Base-by-base conservation (phyloP, 1,140 invertebrate species). In the Homalodisca vitripennis region DNA sequence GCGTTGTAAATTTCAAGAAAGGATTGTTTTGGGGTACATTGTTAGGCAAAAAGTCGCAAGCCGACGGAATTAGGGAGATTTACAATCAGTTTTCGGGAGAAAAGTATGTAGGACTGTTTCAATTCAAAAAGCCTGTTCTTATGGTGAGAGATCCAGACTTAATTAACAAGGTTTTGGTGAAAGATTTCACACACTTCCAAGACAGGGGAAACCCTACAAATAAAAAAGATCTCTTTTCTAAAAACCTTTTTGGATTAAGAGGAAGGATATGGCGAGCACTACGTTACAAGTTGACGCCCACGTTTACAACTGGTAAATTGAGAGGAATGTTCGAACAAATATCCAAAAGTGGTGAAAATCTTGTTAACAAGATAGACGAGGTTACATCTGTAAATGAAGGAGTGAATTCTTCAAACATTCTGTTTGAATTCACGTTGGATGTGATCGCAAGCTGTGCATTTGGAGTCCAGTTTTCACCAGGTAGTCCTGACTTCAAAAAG, bases 171-270 rank as follows among this genome's bases (percentile, higher is more conserved):
- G 81, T 88, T 48, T 71, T 86, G 1, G 77, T 83, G 0, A 83
- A 82, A 63, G 84, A 88, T 74, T 87, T 86, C 67, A 30, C 81
- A 2, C 73, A 80, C 70, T 87, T 88, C 71, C 75, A 78, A n/a
- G 79, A 83, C 72, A 75, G 82, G 48, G 80, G 81, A 2, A 10
- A 80, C 1, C 78, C 80, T 27, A 76, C 79, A 27, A 81, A 82
- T 57, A 81, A 80, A 69, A 77, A 82, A 0, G 85, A 87, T 71
- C 78, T 81, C 1, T 55, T 88, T 0, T 79, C 81, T 22, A 80
- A 81, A 72, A 73, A n/a, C n/a, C n/a, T n/a, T n/a, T n/a, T n/a
- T n/a, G n/a, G n/a, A n/a, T n/a, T n/a, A n/a, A n/a, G n/a, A 17
- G 79, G 78, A 0, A 76, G 81, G 20, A 74, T 81, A 71, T 87